Base-by-base conservation (phyloP, 92 coral and sea anemone species). In the Palythoa grandis region DNA sequence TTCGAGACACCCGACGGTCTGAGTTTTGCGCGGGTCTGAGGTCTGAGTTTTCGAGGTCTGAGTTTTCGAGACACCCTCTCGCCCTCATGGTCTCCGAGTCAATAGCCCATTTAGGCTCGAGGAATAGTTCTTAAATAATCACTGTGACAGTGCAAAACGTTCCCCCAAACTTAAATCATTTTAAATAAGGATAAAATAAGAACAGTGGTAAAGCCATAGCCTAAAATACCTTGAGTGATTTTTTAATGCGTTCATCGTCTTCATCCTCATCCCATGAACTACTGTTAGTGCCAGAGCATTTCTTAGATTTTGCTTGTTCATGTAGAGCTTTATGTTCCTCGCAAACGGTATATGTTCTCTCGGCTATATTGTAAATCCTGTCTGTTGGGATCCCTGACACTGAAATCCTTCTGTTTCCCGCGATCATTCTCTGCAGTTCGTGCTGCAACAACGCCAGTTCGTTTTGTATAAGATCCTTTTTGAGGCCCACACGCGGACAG, bases 371-470 rank as follows among this genome's bases (percentile, higher is more conserved):
- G 86, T 80, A 94, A 9, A 92, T 94, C 57, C 94, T 83, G 7
- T 94, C 98, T 5, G 95, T 75, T 3, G 95, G 98, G 39, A 94
- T 94, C 0, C 98, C 98, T 75, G 92, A 79, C 20, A 92, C 37
- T 12, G 95, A 92, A 20, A 92, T 83, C 38, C 91, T 74, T 8
- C 82, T 85, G 61, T 74, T 80, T 2, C 93, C 89, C 11, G 79
- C 39, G 16, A 73, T 66, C 89, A 92, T 88, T 73, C 90, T 86
- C 53, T 82, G 78, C 2, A 94, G 90, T 56, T 92, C 92, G 65
- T 94, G 88, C 47, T 92, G 92, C 19, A 94, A 77, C 16, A 94
- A 89, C 10, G 92, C 88, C 35, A 92, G 79, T 40, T 94, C 95
- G 38, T 90, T 92, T 43, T 84, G 82, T 17, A 94, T 77, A 4